Conservation (phyloP, 2,888 invertebrate species). For the Diarsia brunnea region DNA sequence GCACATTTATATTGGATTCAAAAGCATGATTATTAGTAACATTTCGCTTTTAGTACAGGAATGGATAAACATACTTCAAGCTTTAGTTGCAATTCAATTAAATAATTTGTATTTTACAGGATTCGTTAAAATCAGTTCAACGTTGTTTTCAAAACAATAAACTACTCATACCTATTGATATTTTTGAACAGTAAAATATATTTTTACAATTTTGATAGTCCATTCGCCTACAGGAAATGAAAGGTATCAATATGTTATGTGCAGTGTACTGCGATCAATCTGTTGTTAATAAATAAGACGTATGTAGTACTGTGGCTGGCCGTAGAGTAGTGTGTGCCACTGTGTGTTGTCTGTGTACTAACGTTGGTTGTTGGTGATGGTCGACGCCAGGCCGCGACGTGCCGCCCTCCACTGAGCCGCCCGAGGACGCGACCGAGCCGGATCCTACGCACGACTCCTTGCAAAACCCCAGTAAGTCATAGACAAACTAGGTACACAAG, state of each 20-base stretch:
- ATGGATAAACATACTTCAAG: constrained; percentile 2
- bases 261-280: constrained; percentile 20
- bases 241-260: constrained; percentile 8
- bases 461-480: constrained; percentile 77
- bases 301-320: constrained; percentile 42
- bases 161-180: background rate
- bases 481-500: constrained; percentile 51
- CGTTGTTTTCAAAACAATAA: constrained; percentile 1
- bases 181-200: constrained; percentile 8
- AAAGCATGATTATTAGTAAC: constrained; percentile 67
- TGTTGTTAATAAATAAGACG: constrained; percentile 33
- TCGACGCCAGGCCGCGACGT: constrained; percentile 76
- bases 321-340: constrained; percentile 60
- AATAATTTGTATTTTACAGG: constrained; percentile 48
- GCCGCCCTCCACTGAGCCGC: constrained; percentile 74
- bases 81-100: background rate
- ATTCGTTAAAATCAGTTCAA: constrained; percentile 19
- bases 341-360: constrained; percentile 80
- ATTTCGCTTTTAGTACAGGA: constrained; percentile 58
- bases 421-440: constrained; percentile 70
- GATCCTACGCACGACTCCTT: constrained; percentile 72
- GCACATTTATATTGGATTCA: constrained; percentile 43
- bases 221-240: constrained; percentile 19
- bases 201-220: constrained; percentile 16
- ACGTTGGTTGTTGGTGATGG: constrained; percentile 78